Base-by-base conservation (phyloP, 2,797 vertebrate genomes). In the Hyperoplus lanceolatus region DNA sequence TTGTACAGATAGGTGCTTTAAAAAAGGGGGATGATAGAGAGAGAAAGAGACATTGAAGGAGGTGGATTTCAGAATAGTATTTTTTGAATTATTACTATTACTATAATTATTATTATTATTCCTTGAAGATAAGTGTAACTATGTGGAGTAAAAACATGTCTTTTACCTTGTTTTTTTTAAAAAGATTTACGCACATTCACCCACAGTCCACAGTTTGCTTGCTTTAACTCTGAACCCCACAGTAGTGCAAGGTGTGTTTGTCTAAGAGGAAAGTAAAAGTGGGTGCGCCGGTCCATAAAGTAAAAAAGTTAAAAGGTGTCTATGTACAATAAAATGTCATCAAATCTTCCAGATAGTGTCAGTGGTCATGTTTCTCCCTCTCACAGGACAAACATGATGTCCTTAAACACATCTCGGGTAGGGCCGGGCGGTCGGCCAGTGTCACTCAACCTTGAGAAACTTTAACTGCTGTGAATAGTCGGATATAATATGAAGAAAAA, bases 1-100 rank as follows among this genome's bases (percentile, higher is more conserved):
- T 84, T 91, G 91, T 84, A 91, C 84, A 88, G 94, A 94, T 87
- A 94, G 73, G 77, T 94, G 95, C 94, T 95, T 82, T 79, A 85
- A 85, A 79, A 63, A 63, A 75, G 55, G 75, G 42, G 61, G 68
- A 53, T 7, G 46, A 60, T 12, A 45, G 51, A 16, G 57, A 76
- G 79, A 83, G 74, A 79, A 48, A 78, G 53, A 80, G 59, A 80
- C 10, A 56, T 70, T 71, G 74, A 88, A 69, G 82, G 79, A 80
- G 89, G 71, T 65, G 83, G 86, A 86, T 86, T 81, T 89, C 77
- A 89, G 70, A 88, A 86, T 89, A 92, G 91, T 92, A 93, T 94
- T 94, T 93, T 93, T 91, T 87, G 55, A 86, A 90, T 91, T 87
- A 79, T 91, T 85, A 80, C 58, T 78, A 88, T 75, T 74, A 70